A percentile compares a stretch with the other conserved stretches of the same genome.
phyloP scores from a whole-genome alignment of 1,140 invertebrate genomes.

The Drosophila navojoa region DNA sequence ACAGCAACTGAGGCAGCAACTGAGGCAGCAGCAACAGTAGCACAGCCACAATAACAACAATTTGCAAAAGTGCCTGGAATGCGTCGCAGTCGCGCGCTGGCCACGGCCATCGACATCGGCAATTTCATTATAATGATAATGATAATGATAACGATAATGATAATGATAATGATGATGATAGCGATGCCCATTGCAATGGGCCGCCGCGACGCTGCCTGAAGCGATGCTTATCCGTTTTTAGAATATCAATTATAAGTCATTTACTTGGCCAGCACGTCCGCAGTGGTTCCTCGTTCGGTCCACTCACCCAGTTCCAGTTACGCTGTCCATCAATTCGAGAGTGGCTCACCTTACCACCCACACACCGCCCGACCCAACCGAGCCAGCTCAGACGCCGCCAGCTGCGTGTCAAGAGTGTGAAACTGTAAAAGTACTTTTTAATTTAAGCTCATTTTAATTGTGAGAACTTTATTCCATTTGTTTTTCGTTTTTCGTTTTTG shows the following conservation, averaged over 20 bases:
- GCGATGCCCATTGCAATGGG: background rate
- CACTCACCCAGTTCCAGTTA: conserved; percentile 64
- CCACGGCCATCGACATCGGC: conserved; percentile 47
- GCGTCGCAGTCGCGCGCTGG: conserved; percentile 8
- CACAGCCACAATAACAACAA: conserved; percentile 56
- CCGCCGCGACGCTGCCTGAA: conserved; percentile 1
- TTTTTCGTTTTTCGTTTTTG: conserved; percentile 20
- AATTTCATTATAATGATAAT: conserved; percentile 79
- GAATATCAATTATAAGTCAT: conserved; percentile 83
- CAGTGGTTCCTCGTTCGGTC: conserved; percentile 33
- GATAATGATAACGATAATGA: conserved; percentile 68
- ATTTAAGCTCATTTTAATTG: conserved; percentile 82
- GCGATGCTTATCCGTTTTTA: conserved; percentile 78
- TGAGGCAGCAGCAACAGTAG: conserved; percentile 47
- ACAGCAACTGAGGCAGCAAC: conserved; percentile 35
- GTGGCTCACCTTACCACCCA: background rate
- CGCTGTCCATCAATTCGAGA: background rate
- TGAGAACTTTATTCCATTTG: conserved; percentile 81
- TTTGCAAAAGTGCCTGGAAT: conserved; percentile 43
- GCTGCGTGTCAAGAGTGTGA: conserved; percentile 57
- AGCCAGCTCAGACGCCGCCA: background rate
- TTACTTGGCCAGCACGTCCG: conserved; percentile 73
- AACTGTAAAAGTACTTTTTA: conserved; percentile 82
- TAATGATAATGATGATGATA: conserved; percentile 26
- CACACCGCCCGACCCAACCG: background rate